Base-by-base conservation (phyloP, 2,888 invertebrate genomes). In the Chymomyza procnemis region DNA sequence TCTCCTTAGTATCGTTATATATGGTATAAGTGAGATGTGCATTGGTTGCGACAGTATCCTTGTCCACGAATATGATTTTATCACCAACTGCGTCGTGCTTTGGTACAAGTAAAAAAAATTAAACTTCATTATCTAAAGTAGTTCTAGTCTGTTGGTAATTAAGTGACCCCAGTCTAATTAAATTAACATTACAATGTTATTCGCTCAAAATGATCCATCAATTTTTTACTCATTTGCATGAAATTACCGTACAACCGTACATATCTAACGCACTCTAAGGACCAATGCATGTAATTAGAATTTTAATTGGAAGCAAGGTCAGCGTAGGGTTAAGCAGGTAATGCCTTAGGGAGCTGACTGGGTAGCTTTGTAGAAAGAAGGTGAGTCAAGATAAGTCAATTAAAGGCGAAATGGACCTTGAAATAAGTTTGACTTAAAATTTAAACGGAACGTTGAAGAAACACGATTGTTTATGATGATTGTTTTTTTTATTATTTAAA, bases 31-130 rank as follows among this genome's bases (percentile, higher is more conserved):
- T 80, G 19, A 89, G 78, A 74, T 90, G 85, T 2, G 78, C 76
- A 74, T 91, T 91, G 2, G 87, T 83, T 41, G 83, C 84, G 67
- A 91, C 66, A 1, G 90, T 89, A 72, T 91, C 91, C 58, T 88
- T 87, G 73, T 91, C 91, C 52, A 89, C 68, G 62, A 89, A 90
- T 61, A 90, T 88, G 34, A 91, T 88, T 75, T 89, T 88, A 50
- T 88, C 85, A 3, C 90, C 90, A 73, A 90, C 82, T 16, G 77
- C 66, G 48, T 89, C 87, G 56, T 85, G 76, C 91, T 91, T 65
- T 4, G 75, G 79, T 22, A 47, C 8, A 5, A 34, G 19, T 6
- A 64, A 19, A 19, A 46, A 48, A 54, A 19, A 57, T 47, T 55
- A 46, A 4, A 61, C 72, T 73, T 77, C 73, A 83, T 85, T 85